Evolutionary conservation across 2,113 vertebrate genomes (phyloP).

Genomic region (Crypturellus undulatus): DNA sequence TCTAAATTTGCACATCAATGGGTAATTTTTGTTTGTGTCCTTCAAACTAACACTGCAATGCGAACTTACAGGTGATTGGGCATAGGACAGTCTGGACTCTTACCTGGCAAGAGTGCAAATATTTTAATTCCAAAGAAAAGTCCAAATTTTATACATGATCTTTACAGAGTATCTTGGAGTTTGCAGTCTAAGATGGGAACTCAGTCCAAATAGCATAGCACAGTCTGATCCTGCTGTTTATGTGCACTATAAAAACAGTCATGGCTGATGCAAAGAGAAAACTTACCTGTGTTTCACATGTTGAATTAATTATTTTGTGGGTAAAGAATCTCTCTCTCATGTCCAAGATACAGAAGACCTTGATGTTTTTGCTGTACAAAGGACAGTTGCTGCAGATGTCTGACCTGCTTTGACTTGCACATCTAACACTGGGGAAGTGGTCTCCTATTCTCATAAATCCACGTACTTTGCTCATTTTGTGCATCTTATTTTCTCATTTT

Average conservation of each 20-base stretch:
- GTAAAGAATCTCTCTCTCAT: neutral
- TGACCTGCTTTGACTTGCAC: neutral
- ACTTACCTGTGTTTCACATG: neutral
- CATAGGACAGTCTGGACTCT: neutral
- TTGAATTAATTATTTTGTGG: neutral
- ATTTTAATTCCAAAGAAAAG: neutral
- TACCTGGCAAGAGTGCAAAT: neutral
- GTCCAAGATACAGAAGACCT: neutral
- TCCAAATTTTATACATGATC: neutral
- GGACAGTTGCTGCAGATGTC: neutral
- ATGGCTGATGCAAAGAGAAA: neutral
- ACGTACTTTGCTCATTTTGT: neutral
- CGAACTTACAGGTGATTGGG: neutral
- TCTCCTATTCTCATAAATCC: constrained; percentile 7
- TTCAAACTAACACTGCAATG: neutral
- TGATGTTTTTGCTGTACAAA: neutral
- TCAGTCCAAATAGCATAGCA: neutral
- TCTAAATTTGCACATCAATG: neutral
- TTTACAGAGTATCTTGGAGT: neutral
- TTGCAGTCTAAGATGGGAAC: neutral
- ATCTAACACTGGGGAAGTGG: neutral
- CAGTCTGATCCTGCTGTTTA: neutral
- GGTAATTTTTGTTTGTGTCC: neutral
- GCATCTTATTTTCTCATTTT: neutral
- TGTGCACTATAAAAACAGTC: neutral